Evolutionary conservation across 1,140 invertebrate species (phyloP).

Genomic region (Bombus superbus): DNA sequence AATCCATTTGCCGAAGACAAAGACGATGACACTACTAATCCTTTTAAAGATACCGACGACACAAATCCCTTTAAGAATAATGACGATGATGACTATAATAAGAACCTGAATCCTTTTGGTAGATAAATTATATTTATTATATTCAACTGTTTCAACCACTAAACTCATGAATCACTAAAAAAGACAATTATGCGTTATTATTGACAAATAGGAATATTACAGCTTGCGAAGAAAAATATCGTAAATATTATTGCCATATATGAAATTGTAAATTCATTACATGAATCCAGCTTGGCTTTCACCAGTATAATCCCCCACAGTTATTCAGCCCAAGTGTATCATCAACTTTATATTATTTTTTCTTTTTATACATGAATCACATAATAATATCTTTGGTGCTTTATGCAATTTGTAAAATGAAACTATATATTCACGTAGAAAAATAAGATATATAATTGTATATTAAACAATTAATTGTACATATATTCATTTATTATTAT

Average conservation of each 20-base stretch:
- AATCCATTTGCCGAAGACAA: conserved; percentile 85
- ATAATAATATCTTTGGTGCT: conserved; percentile 18
- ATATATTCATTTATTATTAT: conserved; percentile 35
- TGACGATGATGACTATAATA: conserved; percentile 84
- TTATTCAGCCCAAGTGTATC: background rate
- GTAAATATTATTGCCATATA: conserved; percentile 4
- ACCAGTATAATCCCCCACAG: background rate
- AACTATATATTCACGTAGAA: background rate
- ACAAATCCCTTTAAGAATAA: conserved; percentile 76
- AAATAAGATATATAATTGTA: conserved; percentile 1
- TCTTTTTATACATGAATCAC: background rate
- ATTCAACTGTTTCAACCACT: background rate
- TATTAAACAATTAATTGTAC: conserved; percentile 39
- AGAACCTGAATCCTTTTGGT: conserved; percentile 87
- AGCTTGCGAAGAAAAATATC: conserved; percentile 19
- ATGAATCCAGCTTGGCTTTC: background rate
- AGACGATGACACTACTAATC: conserved; percentile 77
- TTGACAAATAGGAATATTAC: background rate
- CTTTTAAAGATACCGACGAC: conserved; percentile 78
- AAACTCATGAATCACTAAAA: background rate
- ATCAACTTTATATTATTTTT: conserved; percentile 40
- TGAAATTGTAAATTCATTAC: conserved; percentile 4
- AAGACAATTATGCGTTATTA: conserved; percentile 14
- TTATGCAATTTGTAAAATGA: conserved; percentile 17
- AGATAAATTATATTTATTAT: conserved; percentile 69